Evolutionary conservation across 2,888 invertebrate genomes (phyloP).

Genomic region (Pristionchus fissidentatus): DNA sequence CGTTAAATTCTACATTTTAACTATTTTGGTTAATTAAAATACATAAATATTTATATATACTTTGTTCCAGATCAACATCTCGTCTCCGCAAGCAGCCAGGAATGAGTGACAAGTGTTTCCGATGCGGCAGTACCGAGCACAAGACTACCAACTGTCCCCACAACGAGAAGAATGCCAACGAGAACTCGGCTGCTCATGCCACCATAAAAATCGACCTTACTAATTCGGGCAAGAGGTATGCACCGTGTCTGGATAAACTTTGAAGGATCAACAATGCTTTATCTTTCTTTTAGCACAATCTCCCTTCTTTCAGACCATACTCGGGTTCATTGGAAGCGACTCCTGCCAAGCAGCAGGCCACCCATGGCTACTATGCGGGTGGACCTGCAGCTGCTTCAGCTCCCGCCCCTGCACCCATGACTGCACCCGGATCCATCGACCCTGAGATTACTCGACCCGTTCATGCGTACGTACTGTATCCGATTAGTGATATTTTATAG

Average conservation of each 20-base stretch:
- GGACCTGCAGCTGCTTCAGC: neutral
- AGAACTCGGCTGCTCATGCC: neutral
- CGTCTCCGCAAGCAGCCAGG: conserved; percentile 72
- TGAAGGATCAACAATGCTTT: no score
- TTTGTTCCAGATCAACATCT: conserved; percentile 69
- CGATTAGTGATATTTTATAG: neutral
- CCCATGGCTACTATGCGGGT: conserved; percentile 46
- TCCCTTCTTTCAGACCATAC: conserved; percentile 31
- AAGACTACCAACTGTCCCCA: conserved; percentile 73
- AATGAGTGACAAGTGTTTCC: conserved; percentile 70
- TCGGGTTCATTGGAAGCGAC: conserved; percentile 10
- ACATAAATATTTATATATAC: neutral
- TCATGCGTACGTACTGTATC: neutral
- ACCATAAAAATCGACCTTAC: conserved; percentile 61
- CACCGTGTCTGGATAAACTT: neutral
- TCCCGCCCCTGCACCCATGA: neutral
- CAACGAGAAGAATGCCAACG: conserved; percentile 53
- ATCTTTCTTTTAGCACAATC: neutral
- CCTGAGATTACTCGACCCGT: conserved; percentile 12
- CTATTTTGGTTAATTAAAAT: neutral
- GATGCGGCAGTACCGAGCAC: conserved; percentile 71
- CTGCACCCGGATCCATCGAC: conserved; percentile 10
- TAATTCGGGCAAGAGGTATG: conserved; percentile 42
- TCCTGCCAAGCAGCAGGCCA: conserved; percentile 27
- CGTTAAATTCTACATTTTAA: neutral